These are phyloP conservation scores for Hydropsyche tenuis DNA, from an alignment of 1,140 invertebrate species.

Conservation along the genomic window DNA sequence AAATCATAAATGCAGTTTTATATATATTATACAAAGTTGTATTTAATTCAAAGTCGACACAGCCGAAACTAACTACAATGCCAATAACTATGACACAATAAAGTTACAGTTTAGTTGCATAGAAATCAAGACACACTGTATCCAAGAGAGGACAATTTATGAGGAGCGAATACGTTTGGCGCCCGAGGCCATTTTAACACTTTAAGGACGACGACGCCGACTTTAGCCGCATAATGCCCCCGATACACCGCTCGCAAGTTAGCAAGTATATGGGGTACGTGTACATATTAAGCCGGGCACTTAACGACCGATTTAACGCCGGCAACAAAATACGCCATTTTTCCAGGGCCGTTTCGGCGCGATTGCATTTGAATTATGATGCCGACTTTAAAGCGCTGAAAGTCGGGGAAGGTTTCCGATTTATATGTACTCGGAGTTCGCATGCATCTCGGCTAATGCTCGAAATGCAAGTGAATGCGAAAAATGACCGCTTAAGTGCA, in stretches of 20 bases:
- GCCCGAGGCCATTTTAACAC: slow-evolving; percentile 20
- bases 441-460: too few relatives aligned
- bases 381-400: too few relatives aligned
- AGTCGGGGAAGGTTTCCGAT: not conserved
- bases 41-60: too few relatives aligned
- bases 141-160: not conserved
- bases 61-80: too few relatives aligned
- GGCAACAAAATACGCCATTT: slow-evolving; percentile 21
- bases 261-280: not conserved
- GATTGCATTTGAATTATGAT: slow-evolving; percentile 34
- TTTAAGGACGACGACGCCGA: slow-evolving; percentile 2
- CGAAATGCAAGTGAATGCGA: not conserved
- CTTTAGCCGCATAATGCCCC: slow-evolving; percentile 14
- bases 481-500: not conserved
- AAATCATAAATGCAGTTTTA: too few relatives aligned
- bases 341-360: not conserved
- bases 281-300: not conserved
- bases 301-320: slow-evolving; percentile 37
- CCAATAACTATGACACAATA: too few relatives aligned
- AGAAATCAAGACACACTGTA: too few relatives aligned
- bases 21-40: too few relatives aligned
- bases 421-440: too few relatives aligned
- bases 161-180: not conserved
- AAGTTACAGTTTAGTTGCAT: too few relatives aligned
- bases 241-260: not conserved